These are phyloP conservation scores for Cheilosia pagana DNA, from an alignment of 2,888 invertebrate genomes.

Conservation along the genomic window DNA sequence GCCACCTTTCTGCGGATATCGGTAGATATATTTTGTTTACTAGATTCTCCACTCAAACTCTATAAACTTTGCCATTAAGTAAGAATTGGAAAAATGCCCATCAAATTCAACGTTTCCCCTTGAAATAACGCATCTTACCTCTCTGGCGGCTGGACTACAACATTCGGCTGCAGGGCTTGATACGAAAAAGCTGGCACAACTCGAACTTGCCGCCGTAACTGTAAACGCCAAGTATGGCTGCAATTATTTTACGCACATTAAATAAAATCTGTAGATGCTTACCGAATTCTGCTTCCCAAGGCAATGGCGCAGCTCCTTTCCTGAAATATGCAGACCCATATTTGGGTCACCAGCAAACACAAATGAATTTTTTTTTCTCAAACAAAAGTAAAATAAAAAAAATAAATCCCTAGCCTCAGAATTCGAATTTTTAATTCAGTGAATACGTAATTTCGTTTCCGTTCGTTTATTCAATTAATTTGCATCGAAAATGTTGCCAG, in stretches of 20 bases:
- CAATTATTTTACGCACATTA: neutral
- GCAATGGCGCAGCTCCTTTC: constrained; percentile 51
- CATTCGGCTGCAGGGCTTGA: constrained; percentile 81
- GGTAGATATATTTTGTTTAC: too few species aligned
- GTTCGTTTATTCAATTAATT: constrained; percentile 54
- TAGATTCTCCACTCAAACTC: too few species aligned
- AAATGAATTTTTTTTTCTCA: neutral
- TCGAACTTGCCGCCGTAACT: constrained; percentile 76
- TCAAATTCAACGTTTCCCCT: too few species aligned
- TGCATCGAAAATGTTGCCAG: constrained; percentile 37
- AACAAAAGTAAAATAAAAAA: neutral
- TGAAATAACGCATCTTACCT: constrained; percentile 76
- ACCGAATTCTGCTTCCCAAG: constrained; percentile 48
- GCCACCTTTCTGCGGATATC: too few species aligned
- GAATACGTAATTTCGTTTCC: constrained; percentile 47
- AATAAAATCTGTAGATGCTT: constrained; percentile 19
- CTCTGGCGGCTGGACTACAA: constrained; percentile 80
- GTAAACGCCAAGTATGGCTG: neutral
- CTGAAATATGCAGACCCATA: constrained; percentile 59
- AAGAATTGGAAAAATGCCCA: too few species aligned
- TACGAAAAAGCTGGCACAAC: constrained; percentile 82
- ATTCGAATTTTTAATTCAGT: constrained; percentile 54
- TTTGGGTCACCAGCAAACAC: constrained; percentile 25
- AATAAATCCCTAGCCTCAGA: constrained; percentile 9
- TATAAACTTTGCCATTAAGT: too few species aligned